These are phyloP conservation scores for Clupea harengus DNA, from an alignment of 2,113 vertebrate genomes.

Conservation along the genomic window DNA sequence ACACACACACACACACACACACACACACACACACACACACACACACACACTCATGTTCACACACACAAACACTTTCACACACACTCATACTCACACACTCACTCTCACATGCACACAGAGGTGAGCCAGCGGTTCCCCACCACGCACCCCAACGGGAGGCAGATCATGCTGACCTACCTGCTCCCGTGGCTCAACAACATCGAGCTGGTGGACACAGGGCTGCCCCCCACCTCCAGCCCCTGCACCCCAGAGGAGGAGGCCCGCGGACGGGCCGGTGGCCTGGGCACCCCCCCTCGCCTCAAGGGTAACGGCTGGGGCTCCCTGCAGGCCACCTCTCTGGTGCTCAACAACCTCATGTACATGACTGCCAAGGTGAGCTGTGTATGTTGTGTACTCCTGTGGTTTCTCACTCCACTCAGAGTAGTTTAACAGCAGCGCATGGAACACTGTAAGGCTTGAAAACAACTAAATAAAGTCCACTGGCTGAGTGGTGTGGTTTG, in stretches of 20 bases:
- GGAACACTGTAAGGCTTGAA: neutral
- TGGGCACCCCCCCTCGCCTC: slow-evolving; percentile 72
- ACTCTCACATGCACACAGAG: slow-evolving; percentile 67
- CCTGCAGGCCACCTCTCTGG: slow-evolving; percentile 90
- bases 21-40: neutral
- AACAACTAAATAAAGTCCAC: neutral
- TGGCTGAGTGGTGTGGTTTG: neutral
- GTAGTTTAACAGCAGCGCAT: neutral
- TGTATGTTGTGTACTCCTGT: neutral
- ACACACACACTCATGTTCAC: too few relatives aligned
- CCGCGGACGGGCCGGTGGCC: slow-evolving; percentile 74
- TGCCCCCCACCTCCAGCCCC: slow-evolving; percentile 90
- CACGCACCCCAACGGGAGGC: slow-evolving; percentile 92
- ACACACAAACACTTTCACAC: too few relatives aligned
- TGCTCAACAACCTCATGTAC: slow-evolving; percentile 99
- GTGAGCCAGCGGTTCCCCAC: slow-evolving; percentile 95
- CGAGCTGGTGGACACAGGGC: slow-evolving; percentile 92
- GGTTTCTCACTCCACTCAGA: neutral
- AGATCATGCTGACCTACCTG: slow-evolving; percentile 97
- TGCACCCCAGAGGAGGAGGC: slow-evolving; percentile 89
- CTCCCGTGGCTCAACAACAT: slow-evolving; percentile 97
- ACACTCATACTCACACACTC: neutral
- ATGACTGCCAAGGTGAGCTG: slow-evolving; percentile 93
- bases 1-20: slow-evolving; percentile 1
- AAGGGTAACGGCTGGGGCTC: slow-evolving; percentile 96